phyloP scores from a whole-genome alignment of 2,888 invertebrate genomes.

The Scaptodrosophila latifasciaeformis region DNA sequence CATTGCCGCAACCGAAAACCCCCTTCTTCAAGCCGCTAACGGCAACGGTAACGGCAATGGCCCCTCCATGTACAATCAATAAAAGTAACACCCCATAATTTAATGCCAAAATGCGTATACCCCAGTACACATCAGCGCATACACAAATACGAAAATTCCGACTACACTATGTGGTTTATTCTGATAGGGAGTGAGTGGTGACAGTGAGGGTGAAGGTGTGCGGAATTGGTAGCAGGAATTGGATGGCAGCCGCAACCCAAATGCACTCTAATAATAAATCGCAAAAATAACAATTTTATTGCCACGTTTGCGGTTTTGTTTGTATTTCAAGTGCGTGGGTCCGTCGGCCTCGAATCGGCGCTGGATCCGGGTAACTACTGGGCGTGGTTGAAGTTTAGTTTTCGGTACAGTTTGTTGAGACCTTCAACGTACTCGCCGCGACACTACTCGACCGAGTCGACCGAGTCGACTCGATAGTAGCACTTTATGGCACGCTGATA shows the following conservation, averaged over 20 bases:
- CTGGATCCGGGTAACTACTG: too few relatives aligned
- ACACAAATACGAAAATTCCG: conserved; percentile 29
- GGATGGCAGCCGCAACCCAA: conserved; percentile 42
- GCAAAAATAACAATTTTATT: conserved; percentile 66
- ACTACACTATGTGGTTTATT: conserved; percentile 52
- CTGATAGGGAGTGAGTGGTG: too few relatives aligned
- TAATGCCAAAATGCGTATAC: conserved; percentile 58
- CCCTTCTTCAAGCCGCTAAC: too few relatives aligned
- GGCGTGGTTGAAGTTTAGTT: conserved; percentile 13
- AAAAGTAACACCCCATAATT: conserved; percentile 68
- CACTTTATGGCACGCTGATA: conserved; percentile 60
- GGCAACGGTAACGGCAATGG: too few relatives aligned
- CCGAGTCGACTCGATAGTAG: conserved; percentile 33
- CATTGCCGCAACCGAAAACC: too few relatives aligned
- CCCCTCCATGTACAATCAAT: conserved; percentile 60
- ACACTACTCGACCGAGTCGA: too few relatives aligned
- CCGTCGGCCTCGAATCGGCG: too few relatives aligned
- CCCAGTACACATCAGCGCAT: background rate
- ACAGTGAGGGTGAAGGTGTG: too few relatives aligned
- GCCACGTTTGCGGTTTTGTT: conserved; percentile 47
- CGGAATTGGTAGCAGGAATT: too few relatives aligned
- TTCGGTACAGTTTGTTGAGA: background rate
- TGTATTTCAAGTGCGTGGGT: conserved; percentile 2
- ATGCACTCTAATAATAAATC: conserved; percentile 69
- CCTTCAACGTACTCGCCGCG: too few relatives aligned